Evolutionary conservation across 1,140 invertebrate species (phyloP), one percentile per base, ranked within the genome.

Genomic region (Drosophila orena): DNA sequence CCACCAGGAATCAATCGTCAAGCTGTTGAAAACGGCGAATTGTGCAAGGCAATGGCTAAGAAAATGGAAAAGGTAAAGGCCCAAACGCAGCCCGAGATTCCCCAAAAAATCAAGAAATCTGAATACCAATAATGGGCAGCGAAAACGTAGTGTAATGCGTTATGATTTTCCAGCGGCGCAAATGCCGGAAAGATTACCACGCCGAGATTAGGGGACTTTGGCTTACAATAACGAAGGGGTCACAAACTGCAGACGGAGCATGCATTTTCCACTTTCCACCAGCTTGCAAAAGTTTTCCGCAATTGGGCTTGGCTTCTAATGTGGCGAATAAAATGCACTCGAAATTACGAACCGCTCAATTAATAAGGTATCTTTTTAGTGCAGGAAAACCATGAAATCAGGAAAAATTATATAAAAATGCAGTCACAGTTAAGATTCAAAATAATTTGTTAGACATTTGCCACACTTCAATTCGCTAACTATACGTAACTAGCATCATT

Each of bases 1-100:
- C 42, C 62, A 47, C 59, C 59, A 79, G 72, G 79, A 88, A 88
- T 88, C 84, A 88, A 88, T 88, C 84, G 84, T 49, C 76, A 88
- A 88, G 84, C 84, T 88, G 84, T 88, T 88, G 72, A 80, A 88
- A 77, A 89, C 89, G 52, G 61, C 52, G 89, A 84, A 89, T 80
- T 89, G 83, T 89, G 79, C 42, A 83, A 49, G 44, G 44, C 44
- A 46, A 85, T 30, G 30, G 30, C 30, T 3, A 8, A 30, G 30
- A 8, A 12, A 38, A 14, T 14, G 11, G 37, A 4, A 83, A 81
- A 24, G 44, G 44, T 20, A 46, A 85, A 66, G 81, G 34, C 60
- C 47, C 47, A 66, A 53, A 70, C 66, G 47, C 40, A 66, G 60
- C 30, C 11, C 12, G 54, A 76, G 58, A 74, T 55, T 72, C 68